Base-by-base conservation (phyloP, 2,888 invertebrate species). In the Rosalia funebris region DNA sequence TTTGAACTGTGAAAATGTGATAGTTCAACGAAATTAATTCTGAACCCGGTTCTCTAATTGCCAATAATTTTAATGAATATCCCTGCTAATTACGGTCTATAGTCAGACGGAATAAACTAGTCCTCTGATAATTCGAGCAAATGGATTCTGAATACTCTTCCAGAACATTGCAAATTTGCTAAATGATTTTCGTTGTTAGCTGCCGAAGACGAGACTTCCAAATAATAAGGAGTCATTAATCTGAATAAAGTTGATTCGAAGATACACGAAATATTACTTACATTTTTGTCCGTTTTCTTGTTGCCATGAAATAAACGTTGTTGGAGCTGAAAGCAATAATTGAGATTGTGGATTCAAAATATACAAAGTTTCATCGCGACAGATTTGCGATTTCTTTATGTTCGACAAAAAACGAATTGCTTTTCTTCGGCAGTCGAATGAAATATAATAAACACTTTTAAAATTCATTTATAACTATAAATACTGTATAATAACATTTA, bases 221-320 rank as follows among this genome's bases (percentile, higher is more conserved):
- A 41, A 44, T 14, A 44, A 44, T 44, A 14, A n/a, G 20, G 25
- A 44, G 44, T 25, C 44, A 44, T 44, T 44, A 44, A 44, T 44
- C 44, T 20, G 20, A 19, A 44, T 44, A 44, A 44, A 44, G 44
- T 44, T 44, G 16, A 20, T 25, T 44, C 14, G 20, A 44, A 25
- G 44, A 20, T 42, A 44, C 44, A 44, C 20, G 44, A 25, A 44
- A 12, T 44, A 44, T 44, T 44, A 44, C 44, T 44, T 25, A 44
- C 11, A 19, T 44, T 20, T 14, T 44, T 44, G 15, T 25, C 16
- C 11, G 44, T 11, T 44, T 34, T 34, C 34, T 34, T 25, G 25
- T 25, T 7, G 25, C 4, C 25, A 7, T 5, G 25, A 25, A 25
- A 5, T 7, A 3, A 7, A 7, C 4, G 25, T 7, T 25, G 25